Base-by-base conservation (phyloP, 1,140 invertebrate species). In the Protaetia brevitarsis region DNA sequence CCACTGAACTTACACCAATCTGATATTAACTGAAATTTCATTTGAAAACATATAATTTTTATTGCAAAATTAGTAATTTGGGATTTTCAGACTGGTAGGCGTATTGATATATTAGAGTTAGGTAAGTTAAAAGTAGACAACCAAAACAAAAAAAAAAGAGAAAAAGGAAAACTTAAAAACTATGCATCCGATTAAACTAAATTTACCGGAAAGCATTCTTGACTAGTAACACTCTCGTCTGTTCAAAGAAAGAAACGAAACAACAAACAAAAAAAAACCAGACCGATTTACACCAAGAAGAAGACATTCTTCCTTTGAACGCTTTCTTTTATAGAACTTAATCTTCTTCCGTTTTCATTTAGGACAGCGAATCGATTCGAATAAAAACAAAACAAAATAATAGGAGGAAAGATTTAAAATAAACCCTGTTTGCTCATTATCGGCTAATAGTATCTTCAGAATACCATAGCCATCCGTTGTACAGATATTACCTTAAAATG, bases 181-280 rank as follows among this genome's bases (percentile, higher is more conserved):
- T 70, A 67, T 66, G 68, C 57, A 60, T 65, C 41, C 60, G 11
- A 6, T n/a, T 19, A 65, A 64, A 51, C 2, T 58, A 64, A 66
- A 65, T 58, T 58, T 58, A 23, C 13, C 31, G n/a, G 19, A 4
- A 34, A 10, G 31, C 59, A 61, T 61, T 61, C 23, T 61, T 61
- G 74, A 75, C 74, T 75, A 75, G 75, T 69, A 70, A 67, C 74
- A 77, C 75, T 76, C 75, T 71, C 71, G 69, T 73, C 72, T 70
- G 63, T 67, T 19, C 41, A 45, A 45, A 45, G 41, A 45, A 45
- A 45, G 41, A 19, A 66, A 34, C 28, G 36, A 56, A 23, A 65
- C 61, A 64, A 61, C 61, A 70, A 34, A 59, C 23, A 59, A 37
- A 58, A 62, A 27, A 64, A 34, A n/a, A n/a, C n/a, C n/a, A n/a